A percentile compares a stretch with the other conserved stretches of the same genome.
Evolutionary conservation across 2,113 vertebrate genomes (phyloP).

Genomic region (Acrocephalus kingi): DNA sequence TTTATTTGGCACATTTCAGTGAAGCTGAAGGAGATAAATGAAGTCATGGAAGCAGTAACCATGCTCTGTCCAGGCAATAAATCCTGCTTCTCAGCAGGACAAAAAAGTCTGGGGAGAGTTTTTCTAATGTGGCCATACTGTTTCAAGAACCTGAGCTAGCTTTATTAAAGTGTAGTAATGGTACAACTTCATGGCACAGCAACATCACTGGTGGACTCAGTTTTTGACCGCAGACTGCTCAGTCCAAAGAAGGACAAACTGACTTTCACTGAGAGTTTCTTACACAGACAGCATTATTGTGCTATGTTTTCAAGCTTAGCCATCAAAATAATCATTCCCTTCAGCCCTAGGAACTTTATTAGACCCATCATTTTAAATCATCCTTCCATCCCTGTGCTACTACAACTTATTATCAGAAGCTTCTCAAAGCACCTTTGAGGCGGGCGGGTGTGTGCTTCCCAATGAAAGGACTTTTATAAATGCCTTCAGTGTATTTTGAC

Average conservation of each 20-base stretch:
- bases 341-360: background rate
- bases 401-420: background rate
- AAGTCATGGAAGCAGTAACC: background rate
- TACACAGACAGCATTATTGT: background rate
- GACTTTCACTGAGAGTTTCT: background rate
- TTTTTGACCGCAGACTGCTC: background rate
- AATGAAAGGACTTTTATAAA: background rate
- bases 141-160: background rate
- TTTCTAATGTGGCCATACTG: background rate
- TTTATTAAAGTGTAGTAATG: background rate
- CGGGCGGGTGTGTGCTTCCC: background rate
- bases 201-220: background rate
- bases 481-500: background rate
- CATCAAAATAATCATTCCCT: background rate
- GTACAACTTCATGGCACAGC: background rate
- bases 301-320: background rate
- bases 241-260: background rate
- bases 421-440: background rate
- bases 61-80: background rate
- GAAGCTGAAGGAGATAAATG: background rate
- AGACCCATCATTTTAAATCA: background rate
- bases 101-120: background rate
- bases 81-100: background rate
- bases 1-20: background rate
- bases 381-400: background rate